Base-by-base conservation (phyloP, 2,113 vertebrate species). In the Entomyzon cyanotis region DNA sequence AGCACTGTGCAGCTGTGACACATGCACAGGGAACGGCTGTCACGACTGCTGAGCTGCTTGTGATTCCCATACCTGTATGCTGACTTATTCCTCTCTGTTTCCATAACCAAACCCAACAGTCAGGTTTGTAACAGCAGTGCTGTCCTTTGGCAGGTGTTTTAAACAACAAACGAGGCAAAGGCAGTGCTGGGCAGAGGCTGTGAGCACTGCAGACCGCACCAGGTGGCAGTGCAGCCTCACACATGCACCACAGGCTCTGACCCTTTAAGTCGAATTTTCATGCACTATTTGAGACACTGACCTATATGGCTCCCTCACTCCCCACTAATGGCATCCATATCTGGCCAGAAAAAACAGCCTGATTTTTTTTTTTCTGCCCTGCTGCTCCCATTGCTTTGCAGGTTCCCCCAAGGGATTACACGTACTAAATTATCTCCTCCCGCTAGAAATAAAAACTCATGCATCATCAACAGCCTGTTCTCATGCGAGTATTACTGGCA, bases 141-240 rank as follows among this genome's bases (percentile, higher is more conserved):
- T 58, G 41, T 10, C 12, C 53, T 79, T 37, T 4, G 20, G 17
- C 14, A 31, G 47, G 10, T 31, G 37, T 73, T 92, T 20, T 4
- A 53, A 52, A 31, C 1, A 19, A 16, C 53, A 56, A 30, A 3
- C 24, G 3, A 42, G 58, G 24, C 35, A 16, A 31, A 13, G 3
- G 4, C 9, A 0, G 9, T 8, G 22, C 30, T 41, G 84, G 56
- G 9, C 18, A 50, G 55, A 21, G 76, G 1, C 42, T 89, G 96
- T 56, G 47, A 63, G 49, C 25, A 0, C 37, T 11, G 63, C 35
- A 44, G 3, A 1, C 5, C 19, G 11, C 97, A 85, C 41, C 64
- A 96, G 97, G 60, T 82, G 97, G 96, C 80, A 70, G 44, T 69
- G 84, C 84, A 86, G 55, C 25, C 90, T 53, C 81, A 77, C 41